Percentiles rank a stretch among this genome's conserved stretches.
Conservation (phyloP, 2,888 invertebrate genomes). For the Heliconius cydno region DNA sequence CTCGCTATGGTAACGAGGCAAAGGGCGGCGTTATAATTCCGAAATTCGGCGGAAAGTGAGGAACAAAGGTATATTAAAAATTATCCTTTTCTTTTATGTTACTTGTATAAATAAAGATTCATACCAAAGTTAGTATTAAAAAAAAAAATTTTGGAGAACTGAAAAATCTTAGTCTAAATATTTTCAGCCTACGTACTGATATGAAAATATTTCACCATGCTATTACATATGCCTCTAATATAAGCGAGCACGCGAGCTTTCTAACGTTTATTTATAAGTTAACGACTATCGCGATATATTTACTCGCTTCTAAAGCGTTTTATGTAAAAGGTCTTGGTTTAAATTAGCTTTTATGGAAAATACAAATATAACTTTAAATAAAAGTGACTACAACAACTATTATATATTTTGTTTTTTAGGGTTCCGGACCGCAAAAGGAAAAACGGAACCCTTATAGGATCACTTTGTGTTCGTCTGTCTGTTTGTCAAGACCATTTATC, state of each 20-base stretch:
- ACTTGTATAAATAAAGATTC: too few relatives aligned
- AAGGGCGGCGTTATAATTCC: too few relatives aligned
- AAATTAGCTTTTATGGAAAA: neutral
- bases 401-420: too few relatives aligned
- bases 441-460: too few relatives aligned
- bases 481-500: too few relatives aligned
- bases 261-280: conserved; percentile 27
- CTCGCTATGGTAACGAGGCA: neutral
- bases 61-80: too few relatives aligned
- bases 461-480: too few relatives aligned
- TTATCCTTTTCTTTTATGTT: too few relatives aligned
- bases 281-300: conserved; percentile 66
- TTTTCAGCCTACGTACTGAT: neutral
- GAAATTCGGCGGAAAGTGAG: too few relatives aligned
- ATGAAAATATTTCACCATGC: conserved; percentile 17
- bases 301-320: conserved; percentile 3
- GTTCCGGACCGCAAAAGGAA: too few relatives aligned
- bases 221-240: conserved; percentile 27
- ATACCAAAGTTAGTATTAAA: too few relatives aligned
- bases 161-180: neutral
- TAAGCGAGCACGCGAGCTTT: conserved; percentile 32
- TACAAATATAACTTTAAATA: neutral
- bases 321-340: neutral
- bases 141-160: too few relatives aligned
- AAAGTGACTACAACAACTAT: neutral